Base-by-base conservation (phyloP, 2,113 vertebrate genomes). In the Aptenodytes patagonicus region DNA sequence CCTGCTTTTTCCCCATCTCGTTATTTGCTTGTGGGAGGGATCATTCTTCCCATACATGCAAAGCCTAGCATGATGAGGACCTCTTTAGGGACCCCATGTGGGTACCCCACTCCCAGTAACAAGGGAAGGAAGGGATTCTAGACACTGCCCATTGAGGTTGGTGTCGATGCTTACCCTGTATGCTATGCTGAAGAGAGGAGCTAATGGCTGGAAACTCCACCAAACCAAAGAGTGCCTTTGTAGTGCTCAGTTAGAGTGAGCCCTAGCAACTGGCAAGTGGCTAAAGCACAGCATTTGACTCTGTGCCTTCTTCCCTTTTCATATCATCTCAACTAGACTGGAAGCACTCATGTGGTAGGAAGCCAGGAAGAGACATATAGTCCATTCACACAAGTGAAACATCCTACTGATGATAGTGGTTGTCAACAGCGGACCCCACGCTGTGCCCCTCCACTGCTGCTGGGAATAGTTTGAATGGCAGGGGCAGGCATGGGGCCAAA, bases 241-340 rank as follows among this genome's bases (percentile, higher is more conserved):
- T 55, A 75, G 55, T 25, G 57, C 84, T 76, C 73, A 79, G 81
- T 38, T 47, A 76, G 20, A 76, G 46, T 18, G 42, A 94, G 62
- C 58, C 73, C 32, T 78, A 94, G 87, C 78, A 80, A 87, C 81
- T 47, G 62, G 81, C 87, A 88, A 55, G 70, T 76, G 66, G 73
- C 82, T 97, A 72, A 96, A 94, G 62, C 76, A 57, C 88, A 81
- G 46, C 55, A 8, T 84, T 97, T 97, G 88, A 68, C 75, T 90
- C 51, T 24, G 22, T 70, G 88, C 75, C 82, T 26, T 76, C 71
- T 90, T 86, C 46, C 40, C 82, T 93, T 94, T 91, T 71, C 42
- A 2, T 80, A 66, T 73, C n/a, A 62, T 81, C 83, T 89, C 79
- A 78, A 9, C 83, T n/a, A 83, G 64, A 22, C 55, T 95, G 88